phyloP scores from a whole-genome alignment of 2,888 invertebrate genomes.

The Dorcus parallelipipedus region DNA sequence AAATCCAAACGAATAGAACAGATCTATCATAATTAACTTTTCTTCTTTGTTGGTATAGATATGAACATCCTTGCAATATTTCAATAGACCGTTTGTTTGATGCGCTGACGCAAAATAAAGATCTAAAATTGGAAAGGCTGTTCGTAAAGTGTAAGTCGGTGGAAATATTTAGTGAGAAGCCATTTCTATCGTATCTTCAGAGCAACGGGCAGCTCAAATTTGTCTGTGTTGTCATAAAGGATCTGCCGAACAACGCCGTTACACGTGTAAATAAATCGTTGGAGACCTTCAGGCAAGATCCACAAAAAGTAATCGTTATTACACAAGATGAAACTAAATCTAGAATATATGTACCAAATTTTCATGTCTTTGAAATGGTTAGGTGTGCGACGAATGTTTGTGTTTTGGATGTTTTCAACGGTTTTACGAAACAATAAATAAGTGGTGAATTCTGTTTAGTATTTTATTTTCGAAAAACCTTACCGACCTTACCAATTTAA shows the following conservation, averaged over 20 bases:
- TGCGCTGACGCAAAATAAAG: slow-evolving; percentile 3
- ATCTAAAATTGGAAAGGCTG: slow-evolving; percentile 9
- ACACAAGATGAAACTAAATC: slow-evolving; percentile 4
- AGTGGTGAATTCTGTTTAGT: too few species aligned
- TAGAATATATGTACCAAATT: slow-evolving; percentile 5
- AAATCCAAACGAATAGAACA: too few species aligned
- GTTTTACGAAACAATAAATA: neutral
- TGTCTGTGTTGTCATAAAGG: slow-evolving; percentile 6
- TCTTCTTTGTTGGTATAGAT: neutral
- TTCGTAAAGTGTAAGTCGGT: slow-evolving; percentile 16
- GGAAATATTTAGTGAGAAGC: slow-evolving; percentile 10
- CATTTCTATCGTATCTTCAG: slow-evolving; percentile 7
- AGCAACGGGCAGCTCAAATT: slow-evolving; percentile 4
- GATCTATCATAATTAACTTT: neutral
- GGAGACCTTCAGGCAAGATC: slow-evolving; percentile 1
- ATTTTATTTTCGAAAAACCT: too few species aligned
- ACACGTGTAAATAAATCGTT: slow-evolving; percentile 4
- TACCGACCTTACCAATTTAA: too few species aligned
- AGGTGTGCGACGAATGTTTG: slow-evolving; percentile 4
- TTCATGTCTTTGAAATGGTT: slow-evolving; percentile 11
- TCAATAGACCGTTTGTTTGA: slow-evolving; percentile 10
- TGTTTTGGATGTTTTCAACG: slow-evolving; percentile 14
- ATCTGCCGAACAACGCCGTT: slow-evolving; percentile 6
- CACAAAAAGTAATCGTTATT: slow-evolving; percentile 8
- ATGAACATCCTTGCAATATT: slow-evolving; percentile 11